Evolutionary conservation across 2,113 vertebrate genomes (phyloP).

Genomic region (Emydura subglobosa): DNA sequence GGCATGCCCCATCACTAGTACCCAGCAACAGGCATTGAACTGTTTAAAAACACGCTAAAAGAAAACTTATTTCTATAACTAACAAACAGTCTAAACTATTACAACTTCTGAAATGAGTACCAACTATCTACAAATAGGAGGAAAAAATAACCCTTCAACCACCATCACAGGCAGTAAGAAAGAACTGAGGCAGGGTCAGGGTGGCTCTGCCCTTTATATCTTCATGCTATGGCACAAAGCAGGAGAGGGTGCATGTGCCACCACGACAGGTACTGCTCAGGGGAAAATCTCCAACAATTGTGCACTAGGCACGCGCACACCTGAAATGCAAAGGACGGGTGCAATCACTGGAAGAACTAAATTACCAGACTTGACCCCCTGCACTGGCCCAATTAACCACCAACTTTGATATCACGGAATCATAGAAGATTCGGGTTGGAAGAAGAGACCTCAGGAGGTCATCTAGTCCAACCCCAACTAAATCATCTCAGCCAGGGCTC

Average conservation of each 20-base stretch:
- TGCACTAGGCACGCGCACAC: background rate
- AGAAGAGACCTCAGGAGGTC: too few species aligned
- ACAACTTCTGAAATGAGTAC: background rate
- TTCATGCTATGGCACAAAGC: background rate
- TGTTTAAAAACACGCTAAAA: background rate
- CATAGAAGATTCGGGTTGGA: too few species aligned
- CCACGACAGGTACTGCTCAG: background rate
- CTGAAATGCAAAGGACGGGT: background rate
- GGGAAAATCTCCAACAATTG: background rate
- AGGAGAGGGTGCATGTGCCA: background rate
- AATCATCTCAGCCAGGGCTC: too few species aligned
- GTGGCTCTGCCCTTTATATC: background rate
- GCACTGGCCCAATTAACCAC: constrained; percentile 35
- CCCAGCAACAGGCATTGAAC: background rate
- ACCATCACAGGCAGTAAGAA: background rate
- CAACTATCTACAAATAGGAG: background rate
- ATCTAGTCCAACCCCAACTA: too few species aligned
- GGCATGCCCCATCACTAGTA: background rate
- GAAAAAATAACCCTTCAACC: background rate
- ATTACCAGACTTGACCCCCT: constrained; percentile 7
- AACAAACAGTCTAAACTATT: background rate
- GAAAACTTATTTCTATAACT: background rate
- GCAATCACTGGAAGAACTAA: background rate
- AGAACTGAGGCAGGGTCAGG: background rate
- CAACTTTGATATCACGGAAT: background rate